Base-by-base conservation (phyloP, 1,140 invertebrate species). In the Tetragonula clypearis region DNA sequence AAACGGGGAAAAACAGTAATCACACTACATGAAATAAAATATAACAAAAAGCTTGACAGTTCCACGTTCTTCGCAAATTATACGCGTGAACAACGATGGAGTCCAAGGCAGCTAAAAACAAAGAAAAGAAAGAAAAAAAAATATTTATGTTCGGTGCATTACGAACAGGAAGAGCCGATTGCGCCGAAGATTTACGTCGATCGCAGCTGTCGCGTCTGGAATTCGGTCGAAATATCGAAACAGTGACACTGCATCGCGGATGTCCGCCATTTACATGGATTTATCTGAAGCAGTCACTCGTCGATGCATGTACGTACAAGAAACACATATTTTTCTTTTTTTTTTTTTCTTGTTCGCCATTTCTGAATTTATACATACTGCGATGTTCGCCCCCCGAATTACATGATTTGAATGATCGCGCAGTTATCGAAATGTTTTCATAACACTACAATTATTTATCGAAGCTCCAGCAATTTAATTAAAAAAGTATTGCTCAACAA, bases 171-270 rank as follows among this genome's bases (percentile, higher is more conserved):
- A 71, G 66, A 49, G 21, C 49, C 62, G 49, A 69, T 69, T 41
- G 66, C 53, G 17, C 26, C 66, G 14, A 49, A 26, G 55, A 72
- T 72, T 80, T 75, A 55, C 71, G 35, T 65, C 35, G 26, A 75
- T 56, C 73, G 73, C 81, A 77, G 65, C 73, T 83, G 73, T 66
- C 73, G 58, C 60, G 35, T 35, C 4, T 69, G 49, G 41, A 68
- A 83, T 83, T 83, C 23, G 71, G 66, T 82, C n/a, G 56, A 62
- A 74, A 26, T 41, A 60, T 41, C 11, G 82, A 66, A 87, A 88
- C 80, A 82, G 78, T 87, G 87, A 87, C 82, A 53, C 65, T 35
- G 66, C 78, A 83, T 87, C 76, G 72, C 69, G 82, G 72, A 87
- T 87, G 41, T 68, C 53, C 41, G 41, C 66, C 35, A 87, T 85